These are phyloP conservation scores for Enteromius radiatus DNA, from an alignment of 2,797 vertebrate genomes.

Conservation along the genomic window DNA sequence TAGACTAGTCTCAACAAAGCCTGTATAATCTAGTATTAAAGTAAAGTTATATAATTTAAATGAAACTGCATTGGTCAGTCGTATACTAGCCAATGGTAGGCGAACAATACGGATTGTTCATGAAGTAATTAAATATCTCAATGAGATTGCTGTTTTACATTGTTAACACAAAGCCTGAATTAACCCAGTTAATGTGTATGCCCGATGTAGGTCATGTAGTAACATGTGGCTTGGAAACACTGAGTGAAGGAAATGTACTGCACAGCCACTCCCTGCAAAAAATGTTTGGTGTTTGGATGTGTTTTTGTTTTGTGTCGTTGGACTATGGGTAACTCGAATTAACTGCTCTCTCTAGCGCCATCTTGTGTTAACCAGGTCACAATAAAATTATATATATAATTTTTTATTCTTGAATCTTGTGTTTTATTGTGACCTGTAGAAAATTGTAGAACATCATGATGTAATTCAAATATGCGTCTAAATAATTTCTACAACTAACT, in stretches of 20 bases:
- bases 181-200: conserved; percentile 1
- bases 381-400: no score
- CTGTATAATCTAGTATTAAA: neutral
- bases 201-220: conserved; percentile 1
- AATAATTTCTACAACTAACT: neutral
- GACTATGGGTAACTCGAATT: neutral
- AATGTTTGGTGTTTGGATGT: conserved; percentile 16
- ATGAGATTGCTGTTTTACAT: neutral
- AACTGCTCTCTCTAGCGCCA: conserved; percentile 18
- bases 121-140: neutral
- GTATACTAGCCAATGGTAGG: neutral
- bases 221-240: conserved; percentile 23
- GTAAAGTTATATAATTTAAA: neutral
- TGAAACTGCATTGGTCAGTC: neutral
- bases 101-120: neutral
- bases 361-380: neutral
- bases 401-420: no score
- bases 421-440: no score
- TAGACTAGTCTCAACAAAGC: neutral
- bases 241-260: conserved; percentile 7
- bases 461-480: neutral
- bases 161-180: conserved; percentile 12
- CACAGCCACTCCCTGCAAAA: conserved; percentile 28
- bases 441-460: no score
- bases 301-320: conserved; percentile 22